These are phyloP conservation scores for Quadroppia sp. DNA, from an alignment of 2,888 invertebrate genomes.

Conservation along the genomic window DNA sequence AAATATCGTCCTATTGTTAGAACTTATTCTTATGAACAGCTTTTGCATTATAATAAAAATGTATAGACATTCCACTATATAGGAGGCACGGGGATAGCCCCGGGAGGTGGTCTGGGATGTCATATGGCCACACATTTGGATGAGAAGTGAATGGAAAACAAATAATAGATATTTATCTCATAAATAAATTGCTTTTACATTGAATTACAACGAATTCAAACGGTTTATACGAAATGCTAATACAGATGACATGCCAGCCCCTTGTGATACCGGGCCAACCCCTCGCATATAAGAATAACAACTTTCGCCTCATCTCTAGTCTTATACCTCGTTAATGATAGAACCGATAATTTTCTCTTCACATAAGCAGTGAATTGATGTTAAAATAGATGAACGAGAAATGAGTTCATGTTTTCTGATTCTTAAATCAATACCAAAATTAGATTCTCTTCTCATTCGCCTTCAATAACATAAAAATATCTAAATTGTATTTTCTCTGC, in stretches of 20 bases:
- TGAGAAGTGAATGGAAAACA: too few species aligned
- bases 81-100: too few species aligned
- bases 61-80: neutral
- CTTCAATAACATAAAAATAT: neutral
- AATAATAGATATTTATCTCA: too few species aligned
- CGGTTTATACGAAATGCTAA: too few species aligned
- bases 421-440: constrained; percentile 13
- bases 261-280: too few species aligned
- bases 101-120: too few species aligned
- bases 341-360: constrained; percentile 13
- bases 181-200: too few species aligned
- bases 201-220: too few species aligned
- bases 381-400: constrained; percentile 7
- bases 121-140: too few species aligned
- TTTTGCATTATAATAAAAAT: constrained; percentile 14
- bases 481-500: neutral
- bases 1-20: neutral
- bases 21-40: constrained; percentile 5
- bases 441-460: neutral
- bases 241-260: too few species aligned
- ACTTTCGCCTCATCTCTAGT: neutral
- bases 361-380: neutral
- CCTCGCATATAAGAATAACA: neutral
- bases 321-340: constrained; percentile 9
- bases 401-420: constrained; percentile 16